Evolutionary conservation across 2,113 vertebrate species (phyloP).

Genomic region (Synodontis membranacea): DNA sequence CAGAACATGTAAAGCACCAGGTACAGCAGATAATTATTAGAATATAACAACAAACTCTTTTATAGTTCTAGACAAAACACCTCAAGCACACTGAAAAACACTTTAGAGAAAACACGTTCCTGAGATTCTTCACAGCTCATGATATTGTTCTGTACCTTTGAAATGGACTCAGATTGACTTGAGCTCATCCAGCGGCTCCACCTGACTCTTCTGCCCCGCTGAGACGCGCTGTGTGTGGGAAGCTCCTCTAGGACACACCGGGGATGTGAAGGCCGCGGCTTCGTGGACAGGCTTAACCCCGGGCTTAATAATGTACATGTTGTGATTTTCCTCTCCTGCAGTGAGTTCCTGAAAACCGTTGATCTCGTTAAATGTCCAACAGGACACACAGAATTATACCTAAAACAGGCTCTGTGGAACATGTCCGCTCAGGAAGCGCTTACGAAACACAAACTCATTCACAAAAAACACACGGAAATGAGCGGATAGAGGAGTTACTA

Average conservation of each 20-base stretch:
- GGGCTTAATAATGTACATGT: not conserved
- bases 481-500: fast-evolving
- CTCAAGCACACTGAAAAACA: not conserved
- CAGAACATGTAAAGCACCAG: not conserved
- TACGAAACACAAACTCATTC: not conserved
- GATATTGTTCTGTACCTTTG: slow-evolving; percentile 61
- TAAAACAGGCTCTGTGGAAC: not conserved
- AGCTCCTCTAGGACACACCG: slow-evolving; percentile 18
- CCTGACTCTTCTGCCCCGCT: not conserved
- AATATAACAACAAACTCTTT: not conserved
- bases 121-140: not conserved
- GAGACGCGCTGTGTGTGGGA: not conserved
- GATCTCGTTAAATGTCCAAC: not conserved
- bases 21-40: not conserved
- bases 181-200: slow-evolving; percentile 34
- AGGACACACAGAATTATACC: not conserved
- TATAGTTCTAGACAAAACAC: not conserved
- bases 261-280: slow-evolving; percentile 44
- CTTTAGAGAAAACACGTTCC: not conserved
- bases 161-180: slow-evolving; percentile 39
- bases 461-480: not conserved
- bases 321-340: not conserved
- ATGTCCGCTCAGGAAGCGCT: not conserved
- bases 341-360: not conserved
- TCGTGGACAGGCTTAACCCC: not conserved